A percentile compares a stretch with the other conserved stretches of the same genome.
These are phyloP conservation scores for Malaclemys terrapin DNA, from an alignment of 2,113 vertebrate species.

Conservation along the genomic window DNA sequence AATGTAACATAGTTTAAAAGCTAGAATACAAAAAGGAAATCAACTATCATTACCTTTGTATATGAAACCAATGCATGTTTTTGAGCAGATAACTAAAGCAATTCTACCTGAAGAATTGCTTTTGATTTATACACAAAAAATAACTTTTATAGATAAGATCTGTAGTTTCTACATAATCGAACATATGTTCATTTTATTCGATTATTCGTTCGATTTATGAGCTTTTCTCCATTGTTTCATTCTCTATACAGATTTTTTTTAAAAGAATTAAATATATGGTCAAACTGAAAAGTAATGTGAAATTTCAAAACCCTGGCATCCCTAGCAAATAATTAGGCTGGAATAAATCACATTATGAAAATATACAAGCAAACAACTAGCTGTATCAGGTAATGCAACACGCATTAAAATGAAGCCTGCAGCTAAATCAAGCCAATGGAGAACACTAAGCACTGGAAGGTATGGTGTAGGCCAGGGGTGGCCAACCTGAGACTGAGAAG, in stretches of 20 bases:
- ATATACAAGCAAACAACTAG: background rate
- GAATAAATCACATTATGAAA: background rate
- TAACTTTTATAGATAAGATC: background rate
- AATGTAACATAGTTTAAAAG: background rate
- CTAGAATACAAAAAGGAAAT: background rate
- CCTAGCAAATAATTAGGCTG: background rate
- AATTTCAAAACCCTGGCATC: background rate
- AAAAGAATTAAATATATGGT: background rate
- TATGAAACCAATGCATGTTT: background rate
- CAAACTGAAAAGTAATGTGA: background rate
- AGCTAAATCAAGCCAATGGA: background rate
- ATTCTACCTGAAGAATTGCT: background rate
- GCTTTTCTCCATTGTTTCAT: background rate
- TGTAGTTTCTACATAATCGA: background rate
- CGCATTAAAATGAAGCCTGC: rapidly evolving
- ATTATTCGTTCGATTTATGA: background rate
- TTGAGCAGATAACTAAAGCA: background rate
- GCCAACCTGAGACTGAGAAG: too few species aligned
- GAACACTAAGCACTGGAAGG: background rate
- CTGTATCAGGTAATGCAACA: background rate
- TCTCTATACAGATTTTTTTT: background rate
- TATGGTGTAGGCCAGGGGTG: too few species aligned
- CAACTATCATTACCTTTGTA: background rate
- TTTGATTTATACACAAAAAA: background rate
- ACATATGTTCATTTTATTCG: background rate